Evolutionary conservation across 2,113 vertebrate genomes (phyloP).

Genomic region (Neodontobutis hainanensis): DNA sequence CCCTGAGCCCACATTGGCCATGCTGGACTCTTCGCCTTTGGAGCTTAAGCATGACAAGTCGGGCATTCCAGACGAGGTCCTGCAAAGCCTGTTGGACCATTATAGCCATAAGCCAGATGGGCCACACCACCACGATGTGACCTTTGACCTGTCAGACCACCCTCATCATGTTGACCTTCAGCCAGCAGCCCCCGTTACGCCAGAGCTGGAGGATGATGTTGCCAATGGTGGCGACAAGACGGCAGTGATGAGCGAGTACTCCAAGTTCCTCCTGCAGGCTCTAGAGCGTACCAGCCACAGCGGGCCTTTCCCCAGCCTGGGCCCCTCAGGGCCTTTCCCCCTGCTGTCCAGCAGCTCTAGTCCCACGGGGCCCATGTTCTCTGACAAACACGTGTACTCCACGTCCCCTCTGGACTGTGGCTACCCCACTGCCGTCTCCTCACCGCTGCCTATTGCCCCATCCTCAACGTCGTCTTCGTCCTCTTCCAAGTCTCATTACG

Average conservation of each 20-base stretch:
- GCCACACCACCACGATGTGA: slow-evolving; percentile 91
- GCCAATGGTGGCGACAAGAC: slow-evolving; percentile 89
- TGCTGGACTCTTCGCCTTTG: slow-evolving; percentile 90
- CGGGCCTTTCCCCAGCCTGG: slow-evolving; percentile 87
- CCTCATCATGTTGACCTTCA: slow-evolving; percentile 91
- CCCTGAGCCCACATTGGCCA: slow-evolving; percentile 88
- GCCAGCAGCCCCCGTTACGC: slow-evolving; percentile 86
- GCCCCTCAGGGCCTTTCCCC: slow-evolving; percentile 90
- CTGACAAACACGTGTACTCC: slow-evolving; percentile 94
- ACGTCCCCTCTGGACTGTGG: slow-evolving; percentile 93
- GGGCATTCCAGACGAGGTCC: slow-evolving; percentile 96
- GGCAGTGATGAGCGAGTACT: slow-evolving; percentile 95
- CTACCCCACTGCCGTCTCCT: slow-evolving; percentile 91
- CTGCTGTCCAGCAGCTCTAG: slow-evolving; percentile 87
- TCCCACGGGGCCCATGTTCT: slow-evolving; percentile 90
- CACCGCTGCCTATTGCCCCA: slow-evolving; percentile 87
- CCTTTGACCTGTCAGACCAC: slow-evolving; percentile 91
- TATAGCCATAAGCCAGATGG: slow-evolving; percentile 93
- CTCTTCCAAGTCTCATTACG: slow-evolving; percentile 95
- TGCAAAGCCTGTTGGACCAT: slow-evolving; percentile 97
- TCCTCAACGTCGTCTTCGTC: slow-evolving; percentile 86
- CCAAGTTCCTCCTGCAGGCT: slow-evolving; percentile 97
- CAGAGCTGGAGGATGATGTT: slow-evolving; percentile 89
- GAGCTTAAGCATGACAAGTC: slow-evolving; percentile 98
- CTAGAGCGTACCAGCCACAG: slow-evolving; percentile 97